Base-by-base conservation (phyloP, 2,888 invertebrate species). In the Xestia rhomboidea region DNA sequence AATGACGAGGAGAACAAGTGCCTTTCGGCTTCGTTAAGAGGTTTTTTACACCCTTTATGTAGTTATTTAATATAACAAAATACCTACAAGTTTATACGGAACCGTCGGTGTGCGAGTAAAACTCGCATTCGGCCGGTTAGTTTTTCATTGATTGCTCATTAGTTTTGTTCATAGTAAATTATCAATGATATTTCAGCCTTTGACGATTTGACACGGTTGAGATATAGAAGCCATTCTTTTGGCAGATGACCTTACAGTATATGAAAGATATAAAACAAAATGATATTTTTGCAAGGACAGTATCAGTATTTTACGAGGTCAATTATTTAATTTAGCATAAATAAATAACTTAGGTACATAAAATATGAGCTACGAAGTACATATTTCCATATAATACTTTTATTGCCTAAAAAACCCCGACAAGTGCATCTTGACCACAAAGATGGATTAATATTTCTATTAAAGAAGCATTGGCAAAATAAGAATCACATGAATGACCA, bases 341-440 rank as follows among this genome's bases (percentile, higher is more conserved):
- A 18, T 60, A 30, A 71, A 57, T 15, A 57, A 62, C 24, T 38
- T 63, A 41, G 18, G 30, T 38, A n/a, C n/a, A 54, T 49, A 49
- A 8, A 49, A 15, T 7, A n/a, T 64, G 11, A 60, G 5, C 2
- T 30, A n/a, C 34, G 21, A 73, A 24, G 30, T 76, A 51, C 1
- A 3, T 1, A 49, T 57, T 49, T 41, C 6, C 2, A 27, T 76
- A 44, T 0, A 34, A 18, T 44, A 51, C 8, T n/a, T 30, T 34
- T 49, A 27, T 38, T 41, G 30, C 41, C n/a, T 63, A 64, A 18
- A 54, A 54, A 54, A 54, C 3, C 27, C 11, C 11, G 27, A 21
- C 30, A 44, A 60, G 24, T 51, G 27, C 41, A 8, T 11, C 73
- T 72, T 77, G 73, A 81, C 81, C 62, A 46, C 21, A 21, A 38